phyloP scores from a whole-genome alignment of 2,888 invertebrate species.

The Ypsolopha sequella region DNA sequence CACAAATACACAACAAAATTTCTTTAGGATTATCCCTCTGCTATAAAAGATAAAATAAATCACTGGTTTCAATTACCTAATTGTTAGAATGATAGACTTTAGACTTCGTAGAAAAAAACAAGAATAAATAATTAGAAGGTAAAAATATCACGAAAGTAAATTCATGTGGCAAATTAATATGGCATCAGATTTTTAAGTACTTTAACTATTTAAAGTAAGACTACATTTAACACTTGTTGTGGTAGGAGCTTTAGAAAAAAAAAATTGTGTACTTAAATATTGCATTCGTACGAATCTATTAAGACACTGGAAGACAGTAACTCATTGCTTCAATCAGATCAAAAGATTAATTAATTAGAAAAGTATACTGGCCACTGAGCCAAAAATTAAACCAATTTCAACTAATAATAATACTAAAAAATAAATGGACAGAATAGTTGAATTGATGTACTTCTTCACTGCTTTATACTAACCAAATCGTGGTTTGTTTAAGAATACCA shows the following conservation, averaged over 20 bases:
- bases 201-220: slow-evolving; percentile 41
- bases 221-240: neutral
- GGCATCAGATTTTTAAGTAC: slow-evolving; percentile 68
- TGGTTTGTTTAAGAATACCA: slow-evolving; percentile 21
- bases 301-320: slow-evolving; percentile 62
- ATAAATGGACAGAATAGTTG: slow-evolving; percentile 39
- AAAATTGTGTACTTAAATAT: slow-evolving; percentile 20
- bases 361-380: slow-evolving; percentile 44
- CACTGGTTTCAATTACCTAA: neutral
- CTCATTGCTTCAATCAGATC: slow-evolving; percentile 60
- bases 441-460: slow-evolving; percentile 37
- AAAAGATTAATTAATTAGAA: slow-evolving; percentile 14
- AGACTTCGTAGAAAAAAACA: slow-evolving; percentile 35
- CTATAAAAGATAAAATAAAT: neutral
- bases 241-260: neutral
- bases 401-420: slow-evolving; percentile 44
- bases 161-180: slow-evolving; percentile 66
- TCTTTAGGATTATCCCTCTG: neutral
- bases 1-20: neutral
- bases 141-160: slow-evolving; percentile 60
- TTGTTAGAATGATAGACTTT: neutral
- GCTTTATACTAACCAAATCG: slow-evolving; percentile 45
- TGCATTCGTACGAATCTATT: slow-evolving; percentile 31
- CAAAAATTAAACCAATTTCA: slow-evolving; percentile 50
- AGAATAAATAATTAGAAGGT: slow-evolving; percentile 46